Conservation (phyloP, 2,888 invertebrate genomes). For the Oeneis ivallda region DNA sequence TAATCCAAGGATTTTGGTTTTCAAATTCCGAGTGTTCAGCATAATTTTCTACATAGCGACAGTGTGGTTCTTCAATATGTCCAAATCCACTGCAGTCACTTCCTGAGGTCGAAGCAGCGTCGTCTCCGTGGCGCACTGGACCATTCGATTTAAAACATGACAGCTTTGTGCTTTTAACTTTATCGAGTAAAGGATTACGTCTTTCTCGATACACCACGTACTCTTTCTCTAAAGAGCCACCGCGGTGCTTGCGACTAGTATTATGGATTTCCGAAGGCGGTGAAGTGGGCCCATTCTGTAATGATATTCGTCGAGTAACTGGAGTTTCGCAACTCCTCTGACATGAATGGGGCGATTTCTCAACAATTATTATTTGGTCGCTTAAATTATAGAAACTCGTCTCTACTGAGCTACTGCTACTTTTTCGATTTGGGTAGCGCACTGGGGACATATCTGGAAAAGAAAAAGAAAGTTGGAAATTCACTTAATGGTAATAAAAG, state of each 20-base stretch:
- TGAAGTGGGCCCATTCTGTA: slow-evolving; percentile 68
- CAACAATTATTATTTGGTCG: slow-evolving; percentile 82
- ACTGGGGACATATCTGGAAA: slow-evolving; percentile 84
- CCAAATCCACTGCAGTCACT: slow-evolving; percentile 80
- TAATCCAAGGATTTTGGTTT: slow-evolving; percentile 77
- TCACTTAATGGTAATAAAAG: slow-evolving; percentile 14
- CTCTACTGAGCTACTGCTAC: slow-evolving; percentile 84
- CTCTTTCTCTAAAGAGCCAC: slow-evolving; percentile 80
- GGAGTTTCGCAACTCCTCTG: slow-evolving; percentile 66
- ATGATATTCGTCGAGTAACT: slow-evolving; percentile 68
- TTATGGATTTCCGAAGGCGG: slow-evolving; percentile 74
- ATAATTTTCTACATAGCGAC: slow-evolving; percentile 64
- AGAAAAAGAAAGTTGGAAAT: slow-evolving; percentile 36
- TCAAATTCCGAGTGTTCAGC: slow-evolving; percentile 73
- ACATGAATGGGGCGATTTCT: slow-evolving; percentile 78
- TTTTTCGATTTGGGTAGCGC: slow-evolving; percentile 83
- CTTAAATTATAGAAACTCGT: slow-evolving; percentile 86
- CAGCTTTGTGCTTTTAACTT: slow-evolving; percentile 86
- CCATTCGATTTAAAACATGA: slow-evolving; percentile 85
- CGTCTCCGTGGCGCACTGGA: slow-evolving; percentile 74
- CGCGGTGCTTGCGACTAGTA: slow-evolving; percentile 73
- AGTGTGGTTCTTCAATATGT: slow-evolving; percentile 68
- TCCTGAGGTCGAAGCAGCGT: slow-evolving; percentile 76
- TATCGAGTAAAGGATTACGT: slow-evolving; percentile 86
- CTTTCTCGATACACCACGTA: slow-evolving; percentile 83